Evolutionary conservation across 2,113 vertebrate species (phyloP).

Genomic region (Sinocyclocheilus anshuiensis): DNA sequence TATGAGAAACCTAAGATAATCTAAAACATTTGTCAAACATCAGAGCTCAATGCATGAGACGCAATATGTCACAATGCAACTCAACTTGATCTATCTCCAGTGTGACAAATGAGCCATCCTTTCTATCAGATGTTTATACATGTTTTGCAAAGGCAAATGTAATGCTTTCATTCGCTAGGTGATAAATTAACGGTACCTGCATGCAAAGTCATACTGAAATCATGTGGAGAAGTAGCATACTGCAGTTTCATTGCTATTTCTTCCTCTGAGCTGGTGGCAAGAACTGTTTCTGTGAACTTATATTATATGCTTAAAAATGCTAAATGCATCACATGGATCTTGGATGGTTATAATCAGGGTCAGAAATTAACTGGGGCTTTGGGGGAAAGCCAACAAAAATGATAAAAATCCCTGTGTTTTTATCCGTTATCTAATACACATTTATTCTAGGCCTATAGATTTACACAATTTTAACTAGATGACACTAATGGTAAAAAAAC

Average conservation of each 20-base stretch:
- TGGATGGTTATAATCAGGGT: neutral
- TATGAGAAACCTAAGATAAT: neutral
- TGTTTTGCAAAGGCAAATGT: neutral
- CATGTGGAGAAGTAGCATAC: neutral
- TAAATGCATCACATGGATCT: neutral
- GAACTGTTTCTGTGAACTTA: neutral
- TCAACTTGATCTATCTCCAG: neutral
- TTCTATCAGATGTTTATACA: neutral
- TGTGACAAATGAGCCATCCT: neutral
- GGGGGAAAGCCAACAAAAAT: too few relatives aligned
- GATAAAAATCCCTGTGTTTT: too few relatives aligned
- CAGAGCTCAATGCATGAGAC: neutral
- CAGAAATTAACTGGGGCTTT: too few relatives aligned
- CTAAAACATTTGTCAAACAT: neutral
- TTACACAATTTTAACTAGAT: neutral
- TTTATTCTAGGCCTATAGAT: neutral
- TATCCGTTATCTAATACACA: too few relatives aligned
- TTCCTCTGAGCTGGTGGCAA: neutral
- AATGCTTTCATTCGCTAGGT: neutral
- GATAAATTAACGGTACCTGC: neutral
- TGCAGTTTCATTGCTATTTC: neutral
- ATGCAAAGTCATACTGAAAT: neutral
- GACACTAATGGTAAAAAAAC: neutral
- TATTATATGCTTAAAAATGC: neutral
- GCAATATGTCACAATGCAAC: neutral